Percentiles rank a stretch among this genome's conserved stretches.
phyloP scores from a whole-genome alignment of 2,797 vertebrate species.

The Labeo calbasu region DNA sequence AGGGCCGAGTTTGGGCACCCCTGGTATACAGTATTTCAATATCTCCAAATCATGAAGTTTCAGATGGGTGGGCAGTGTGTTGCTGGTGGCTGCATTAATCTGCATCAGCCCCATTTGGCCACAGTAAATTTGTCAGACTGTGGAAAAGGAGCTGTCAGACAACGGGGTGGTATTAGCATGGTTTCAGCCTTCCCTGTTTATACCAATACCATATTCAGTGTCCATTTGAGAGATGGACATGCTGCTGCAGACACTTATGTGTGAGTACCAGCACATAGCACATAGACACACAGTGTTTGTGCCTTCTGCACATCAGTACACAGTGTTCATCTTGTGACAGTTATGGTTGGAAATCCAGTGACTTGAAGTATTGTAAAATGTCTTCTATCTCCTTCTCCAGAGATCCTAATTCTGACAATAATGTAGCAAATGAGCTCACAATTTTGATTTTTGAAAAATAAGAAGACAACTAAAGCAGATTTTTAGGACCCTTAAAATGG shows the following conservation, averaged over 20 bases:
- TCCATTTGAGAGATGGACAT: neutral
- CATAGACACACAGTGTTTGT: neutral
- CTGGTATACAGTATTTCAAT: too few relatives aligned
- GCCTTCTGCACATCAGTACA: neutral
- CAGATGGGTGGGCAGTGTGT: too few relatives aligned
- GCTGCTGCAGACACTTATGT: neutral
- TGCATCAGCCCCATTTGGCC: too few relatives aligned
- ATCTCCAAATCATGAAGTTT: too few relatives aligned
- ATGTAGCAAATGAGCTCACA: neutral
- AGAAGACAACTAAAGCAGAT: neutral
- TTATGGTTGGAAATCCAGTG: neutral
- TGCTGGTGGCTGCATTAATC: too few relatives aligned
- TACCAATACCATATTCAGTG: neutral
- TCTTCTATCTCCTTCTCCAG: neutral
- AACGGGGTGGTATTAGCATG: too few relatives aligned
- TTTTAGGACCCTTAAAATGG: neutral
- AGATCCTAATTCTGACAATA: neutral
- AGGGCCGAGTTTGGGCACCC: too few relatives aligned
- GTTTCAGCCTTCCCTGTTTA: neutral
- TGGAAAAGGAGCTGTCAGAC: too few relatives aligned
- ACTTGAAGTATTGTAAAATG: neutral
- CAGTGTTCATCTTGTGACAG: neutral
- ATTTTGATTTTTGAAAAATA: neutral
- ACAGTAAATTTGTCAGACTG: too few relatives aligned
- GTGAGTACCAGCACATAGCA: neutral